Evolutionary conservation across 2,113 vertebrate genomes (phyloP).

Genomic region (Perca schrenkii): DNA sequence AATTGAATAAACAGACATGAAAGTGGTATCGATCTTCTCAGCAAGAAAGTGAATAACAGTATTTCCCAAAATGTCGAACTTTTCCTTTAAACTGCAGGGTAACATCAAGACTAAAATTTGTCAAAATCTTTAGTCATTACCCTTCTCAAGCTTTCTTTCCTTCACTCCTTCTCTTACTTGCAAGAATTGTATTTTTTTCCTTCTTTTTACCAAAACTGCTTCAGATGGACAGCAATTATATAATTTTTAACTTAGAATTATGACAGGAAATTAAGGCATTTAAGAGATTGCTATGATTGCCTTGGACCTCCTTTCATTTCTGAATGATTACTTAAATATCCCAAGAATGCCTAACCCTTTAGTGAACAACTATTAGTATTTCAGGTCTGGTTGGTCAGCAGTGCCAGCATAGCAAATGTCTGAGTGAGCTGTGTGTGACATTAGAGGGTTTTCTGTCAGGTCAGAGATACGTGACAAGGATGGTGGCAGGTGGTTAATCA

Average conservation of each 20-base stretch:
- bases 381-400: neutral
- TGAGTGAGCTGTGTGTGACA: neutral
- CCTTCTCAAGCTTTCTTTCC: neutral
- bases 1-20: neutral
- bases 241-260: neutral
- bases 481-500: conserved; percentile 48
- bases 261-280: neutral
- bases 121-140: neutral
- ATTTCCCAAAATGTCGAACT: neutral
- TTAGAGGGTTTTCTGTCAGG: neutral
- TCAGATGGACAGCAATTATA: neutral
- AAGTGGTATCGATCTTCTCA: neutral
- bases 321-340: neutral
- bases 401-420: neutral
- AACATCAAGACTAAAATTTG: neutral
- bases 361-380: neutral
- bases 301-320: neutral
- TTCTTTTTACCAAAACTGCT: neutral
- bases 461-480: conserved; percentile 7
- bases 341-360: neutral
- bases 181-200: neutral
- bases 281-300: neutral
- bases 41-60: neutral
- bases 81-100: neutral
- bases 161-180: neutral